phyloP scores from a whole-genome alignment of 2,888 invertebrate species.

The Calliphora vomitoria region DNA sequence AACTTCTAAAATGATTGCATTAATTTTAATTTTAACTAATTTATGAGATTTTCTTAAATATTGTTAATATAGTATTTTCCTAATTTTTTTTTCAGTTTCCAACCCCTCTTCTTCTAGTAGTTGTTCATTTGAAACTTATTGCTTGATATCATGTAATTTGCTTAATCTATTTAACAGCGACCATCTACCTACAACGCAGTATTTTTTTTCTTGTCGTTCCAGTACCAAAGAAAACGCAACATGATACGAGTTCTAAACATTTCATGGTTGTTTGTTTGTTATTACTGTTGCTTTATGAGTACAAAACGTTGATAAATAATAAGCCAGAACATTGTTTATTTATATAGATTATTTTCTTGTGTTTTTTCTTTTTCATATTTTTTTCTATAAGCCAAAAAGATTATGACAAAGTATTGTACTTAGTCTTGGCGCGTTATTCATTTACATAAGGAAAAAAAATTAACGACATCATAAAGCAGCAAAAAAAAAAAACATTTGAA shows the following conservation, averaged over 20 bases:
- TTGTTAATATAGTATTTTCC: too few relatives aligned
- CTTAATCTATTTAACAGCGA: slow-evolving; percentile 36
- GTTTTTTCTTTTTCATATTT: background rate
- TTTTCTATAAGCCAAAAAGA: slow-evolving; percentile 36
- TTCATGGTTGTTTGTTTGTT: slow-evolving; percentile 31
- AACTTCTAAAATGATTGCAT: too few relatives aligned
- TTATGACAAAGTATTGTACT: slow-evolving; percentile 55
- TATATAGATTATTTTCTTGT: slow-evolving; percentile 16
- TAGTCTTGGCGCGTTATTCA: slow-evolving; percentile 39
- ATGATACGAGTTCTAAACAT: slow-evolving; percentile 29
- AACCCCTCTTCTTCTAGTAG: background rate
- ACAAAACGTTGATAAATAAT: slow-evolving; percentile 46
- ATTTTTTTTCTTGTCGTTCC: background rate
- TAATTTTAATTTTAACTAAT: too few relatives aligned
- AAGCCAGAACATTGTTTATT: slow-evolving; percentile 20
- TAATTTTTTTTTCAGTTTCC: too few relatives aligned
- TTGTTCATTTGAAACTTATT: slow-evolving; percentile 42
- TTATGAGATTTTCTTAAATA: too few relatives aligned
- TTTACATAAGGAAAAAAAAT: slow-evolving; percentile 28
- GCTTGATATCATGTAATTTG: slow-evolving; percentile 54
- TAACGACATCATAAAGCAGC: background rate
- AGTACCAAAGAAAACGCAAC: background rate
- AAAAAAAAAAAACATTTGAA: slow-evolving; percentile 16
- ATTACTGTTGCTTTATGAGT: background rate
- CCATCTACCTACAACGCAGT: background rate